Conservation (phyloP, 1,140 invertebrate genomes). For the Chrysomallon squamiferum region DNA sequence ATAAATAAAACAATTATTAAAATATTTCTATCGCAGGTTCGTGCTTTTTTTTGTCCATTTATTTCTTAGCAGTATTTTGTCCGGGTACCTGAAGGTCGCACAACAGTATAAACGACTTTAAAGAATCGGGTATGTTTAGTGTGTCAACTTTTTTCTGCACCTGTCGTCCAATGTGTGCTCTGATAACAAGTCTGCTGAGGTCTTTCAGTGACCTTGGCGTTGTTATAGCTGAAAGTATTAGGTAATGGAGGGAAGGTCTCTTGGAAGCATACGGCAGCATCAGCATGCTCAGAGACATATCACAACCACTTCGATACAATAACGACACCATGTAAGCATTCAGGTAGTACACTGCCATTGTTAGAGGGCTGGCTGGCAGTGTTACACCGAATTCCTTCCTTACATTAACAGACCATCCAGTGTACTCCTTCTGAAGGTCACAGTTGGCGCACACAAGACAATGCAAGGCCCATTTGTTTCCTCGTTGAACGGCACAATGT, state of each 20-base stretch:
- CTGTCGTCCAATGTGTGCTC: background rate
- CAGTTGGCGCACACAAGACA: conserved; percentile 3
- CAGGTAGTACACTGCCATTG: background rate
- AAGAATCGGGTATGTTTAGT: background rate
- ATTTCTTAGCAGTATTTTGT: no score
- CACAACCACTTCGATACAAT: background rate
- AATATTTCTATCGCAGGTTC: no score
- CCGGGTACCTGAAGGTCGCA: no score
- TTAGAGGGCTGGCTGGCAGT: background rate
- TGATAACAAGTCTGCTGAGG: background rate
- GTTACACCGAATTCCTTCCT: background rate
- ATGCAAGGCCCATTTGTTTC: background rate
- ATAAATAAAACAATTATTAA: no score
- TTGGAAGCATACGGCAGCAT: background rate
- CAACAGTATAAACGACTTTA: background rate
- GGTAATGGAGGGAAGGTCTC: background rate
- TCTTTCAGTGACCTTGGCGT: background rate
- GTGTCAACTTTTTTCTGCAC: background rate
- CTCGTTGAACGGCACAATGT: background rate
- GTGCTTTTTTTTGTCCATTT: no score
- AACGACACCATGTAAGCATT: background rate
- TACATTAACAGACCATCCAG: background rate
- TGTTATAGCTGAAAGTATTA: background rate
- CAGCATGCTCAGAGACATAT: background rate
- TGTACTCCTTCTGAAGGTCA: background rate